A percentile compares a stretch with the other conserved stretches of the same genome.
Conservation (phyloP, 2,797 vertebrate species). For the Pseudopleuronectes americanus region DNA sequence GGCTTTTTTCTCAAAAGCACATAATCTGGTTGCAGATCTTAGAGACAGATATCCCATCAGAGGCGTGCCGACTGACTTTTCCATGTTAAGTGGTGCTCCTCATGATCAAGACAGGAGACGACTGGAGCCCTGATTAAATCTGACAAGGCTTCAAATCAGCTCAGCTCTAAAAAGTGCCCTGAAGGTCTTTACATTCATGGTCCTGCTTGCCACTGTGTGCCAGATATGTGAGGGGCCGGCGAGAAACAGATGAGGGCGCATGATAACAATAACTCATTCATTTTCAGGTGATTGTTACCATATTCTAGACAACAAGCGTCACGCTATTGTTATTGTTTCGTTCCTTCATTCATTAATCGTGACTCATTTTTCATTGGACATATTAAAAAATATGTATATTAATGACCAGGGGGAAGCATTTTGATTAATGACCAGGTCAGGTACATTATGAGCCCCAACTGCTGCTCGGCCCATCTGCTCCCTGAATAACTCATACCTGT, state of each 20-base stretch:
- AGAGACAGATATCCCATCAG: conserved; percentile 64
- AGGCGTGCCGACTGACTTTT: conserved; percentile 46
- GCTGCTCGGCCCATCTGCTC: conserved; percentile 52
- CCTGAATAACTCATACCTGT: conserved; percentile 42
- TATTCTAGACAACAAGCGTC: too few species aligned
- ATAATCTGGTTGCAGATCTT: conserved; percentile 52
- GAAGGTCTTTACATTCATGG: conserved; percentile 53
- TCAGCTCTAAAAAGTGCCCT: conserved; percentile 66
- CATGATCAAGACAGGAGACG: conserved; percentile 70
- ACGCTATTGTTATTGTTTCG: too few species aligned
- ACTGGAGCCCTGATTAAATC: conserved; percentile 72
- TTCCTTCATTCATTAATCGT: conserved; percentile 32
- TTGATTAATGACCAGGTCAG: conserved; percentile 54
- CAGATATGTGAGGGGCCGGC: conserved; percentile 47
- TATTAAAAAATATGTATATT: not conserved
- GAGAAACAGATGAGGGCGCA: conserved; percentile 51
- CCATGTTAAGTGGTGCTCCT: conserved; percentile 67
- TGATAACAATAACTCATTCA: conserved; percentile 1
- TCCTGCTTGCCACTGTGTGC: conserved; percentile 45
- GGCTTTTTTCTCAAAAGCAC: conserved; percentile 52
- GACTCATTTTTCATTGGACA: conserved; percentile 40
- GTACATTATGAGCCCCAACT: conserved; percentile 37
- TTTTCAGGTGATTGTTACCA: conserved; percentile 12
- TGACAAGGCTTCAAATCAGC: conserved; percentile 81
- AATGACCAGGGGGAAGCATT: conserved; percentile 40